These are phyloP conservation scores for Scalopus aquaticus DNA, from an alignment of 2,113 vertebrate genomes.

Conservation along the genomic window DNA sequence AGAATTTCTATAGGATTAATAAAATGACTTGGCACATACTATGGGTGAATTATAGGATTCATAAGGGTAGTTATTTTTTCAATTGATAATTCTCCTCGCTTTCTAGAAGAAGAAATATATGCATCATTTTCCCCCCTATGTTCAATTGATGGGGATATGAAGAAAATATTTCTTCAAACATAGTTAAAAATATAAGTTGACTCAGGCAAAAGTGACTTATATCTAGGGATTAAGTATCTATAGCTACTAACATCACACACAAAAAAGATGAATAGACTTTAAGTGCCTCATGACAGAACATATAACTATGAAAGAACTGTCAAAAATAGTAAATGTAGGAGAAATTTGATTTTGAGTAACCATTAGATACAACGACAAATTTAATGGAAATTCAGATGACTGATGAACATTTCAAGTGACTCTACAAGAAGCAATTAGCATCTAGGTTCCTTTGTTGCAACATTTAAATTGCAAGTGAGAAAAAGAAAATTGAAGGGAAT, in stretches of 20 bases:
- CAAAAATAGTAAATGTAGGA: background rate
- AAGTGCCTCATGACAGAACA: background rate
- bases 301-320: background rate
- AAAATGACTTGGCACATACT: background rate
- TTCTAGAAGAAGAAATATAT: background rate
- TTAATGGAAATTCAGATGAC: background rate
- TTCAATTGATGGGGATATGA: background rate
- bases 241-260: background rate
- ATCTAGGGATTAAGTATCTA: background rate
- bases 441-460: background rate
- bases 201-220: background rate
- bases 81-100: background rate
- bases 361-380: conserved; percentile 18
- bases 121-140: background rate
- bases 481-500: background rate
- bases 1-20: background rate
- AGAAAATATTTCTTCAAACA: background rate
- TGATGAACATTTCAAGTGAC: background rate
- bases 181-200: background rate
- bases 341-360: background rate
- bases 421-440: background rate
- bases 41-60: background rate
- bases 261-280: background rate
- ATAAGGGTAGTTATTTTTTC: background rate
- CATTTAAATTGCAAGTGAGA: background rate